Conservation (phyloP, 2,888 invertebrate genomes). For the Orthosia cruda region DNA sequence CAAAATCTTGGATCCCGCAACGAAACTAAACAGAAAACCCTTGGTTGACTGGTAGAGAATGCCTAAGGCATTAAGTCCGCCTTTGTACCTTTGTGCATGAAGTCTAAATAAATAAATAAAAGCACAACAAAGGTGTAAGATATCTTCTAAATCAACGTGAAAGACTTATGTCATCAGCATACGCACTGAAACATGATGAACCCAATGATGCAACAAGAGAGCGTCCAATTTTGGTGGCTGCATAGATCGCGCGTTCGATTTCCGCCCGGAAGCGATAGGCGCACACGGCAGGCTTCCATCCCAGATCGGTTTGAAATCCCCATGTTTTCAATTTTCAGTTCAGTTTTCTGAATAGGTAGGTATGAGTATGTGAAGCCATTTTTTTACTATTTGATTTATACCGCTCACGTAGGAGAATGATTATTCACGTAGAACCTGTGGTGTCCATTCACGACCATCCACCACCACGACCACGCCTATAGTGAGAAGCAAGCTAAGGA, state of each 20-base stretch:
- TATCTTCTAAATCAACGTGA: neutral
- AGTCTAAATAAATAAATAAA: too few species aligned
- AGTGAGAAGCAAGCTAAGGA: too few species aligned
- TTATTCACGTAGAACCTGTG: too few species aligned
- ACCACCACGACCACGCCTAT: too few species aligned
- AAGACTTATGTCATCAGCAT: neutral
- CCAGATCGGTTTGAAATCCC: constrained; percentile 5
- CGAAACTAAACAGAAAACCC: too few species aligned
- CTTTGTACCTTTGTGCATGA: too few species aligned
- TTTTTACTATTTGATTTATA: too few species aligned
- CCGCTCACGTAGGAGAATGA: too few species aligned
- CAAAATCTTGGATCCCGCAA: too few species aligned
- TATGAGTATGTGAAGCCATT: neutral
- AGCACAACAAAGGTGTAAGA: neutral
- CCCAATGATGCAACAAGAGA: constrained; percentile 4
- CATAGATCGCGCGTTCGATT: constrained; percentile 30
- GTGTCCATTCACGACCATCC: too few species aligned
- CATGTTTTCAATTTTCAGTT: neutral
- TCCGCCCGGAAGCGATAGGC: constrained; percentile 32
- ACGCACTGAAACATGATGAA: neutral
- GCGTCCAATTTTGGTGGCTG: constrained; percentile 14
- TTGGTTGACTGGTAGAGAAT: too few species aligned
- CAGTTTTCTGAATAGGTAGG: neutral
- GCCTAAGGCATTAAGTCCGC: too few species aligned
- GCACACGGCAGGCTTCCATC: neutral